These are phyloP conservation scores for Odontothrips loti DNA, from an alignment of 2,888 invertebrate genomes.

Conservation along the genomic window DNA sequence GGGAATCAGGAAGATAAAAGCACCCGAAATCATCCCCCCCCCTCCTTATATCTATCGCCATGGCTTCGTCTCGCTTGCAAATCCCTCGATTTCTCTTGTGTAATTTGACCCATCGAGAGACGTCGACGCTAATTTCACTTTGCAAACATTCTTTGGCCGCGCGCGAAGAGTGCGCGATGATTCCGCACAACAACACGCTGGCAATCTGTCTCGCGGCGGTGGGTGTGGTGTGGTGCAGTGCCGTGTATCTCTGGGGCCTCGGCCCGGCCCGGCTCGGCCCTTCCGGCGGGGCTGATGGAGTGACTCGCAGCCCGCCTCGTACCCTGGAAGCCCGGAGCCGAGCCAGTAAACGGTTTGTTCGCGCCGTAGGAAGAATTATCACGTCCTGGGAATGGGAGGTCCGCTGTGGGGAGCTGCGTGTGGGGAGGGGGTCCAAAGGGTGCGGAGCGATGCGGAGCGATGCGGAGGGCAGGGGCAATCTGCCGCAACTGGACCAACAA, in stretches of 20 bases:
- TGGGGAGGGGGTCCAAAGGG: not conserved
- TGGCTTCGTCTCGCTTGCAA: too few species aligned
- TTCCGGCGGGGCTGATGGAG: not conserved
- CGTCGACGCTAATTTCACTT: too few species aligned
- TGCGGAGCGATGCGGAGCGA: not conserved
- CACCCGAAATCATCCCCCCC: not conserved
- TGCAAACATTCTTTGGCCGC: not conserved
- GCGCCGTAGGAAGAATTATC: constrained; percentile 2
- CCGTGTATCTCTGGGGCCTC: not conserved
- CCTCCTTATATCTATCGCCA: too few species aligned
- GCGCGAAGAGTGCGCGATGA: too few species aligned
- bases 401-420: not conserved
- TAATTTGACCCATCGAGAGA: too few species aligned
- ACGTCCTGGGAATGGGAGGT: not conserved
- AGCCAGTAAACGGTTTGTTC: constrained; percentile 9
- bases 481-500: constrained; percentile 24
- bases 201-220: too few species aligned
- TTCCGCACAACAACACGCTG: too few species aligned
- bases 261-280: not conserved
- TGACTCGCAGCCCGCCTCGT: not conserved
- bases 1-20: not conserved
- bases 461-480: constrained; percentile 2
- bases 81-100: too few species aligned
- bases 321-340: not conserved
- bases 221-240: too few species aligned